Evolutionary conservation across 2,888 invertebrate species (phyloP), one percentile per base, ranked within the genome.

Genomic region (Dorcus hopei): DNA sequence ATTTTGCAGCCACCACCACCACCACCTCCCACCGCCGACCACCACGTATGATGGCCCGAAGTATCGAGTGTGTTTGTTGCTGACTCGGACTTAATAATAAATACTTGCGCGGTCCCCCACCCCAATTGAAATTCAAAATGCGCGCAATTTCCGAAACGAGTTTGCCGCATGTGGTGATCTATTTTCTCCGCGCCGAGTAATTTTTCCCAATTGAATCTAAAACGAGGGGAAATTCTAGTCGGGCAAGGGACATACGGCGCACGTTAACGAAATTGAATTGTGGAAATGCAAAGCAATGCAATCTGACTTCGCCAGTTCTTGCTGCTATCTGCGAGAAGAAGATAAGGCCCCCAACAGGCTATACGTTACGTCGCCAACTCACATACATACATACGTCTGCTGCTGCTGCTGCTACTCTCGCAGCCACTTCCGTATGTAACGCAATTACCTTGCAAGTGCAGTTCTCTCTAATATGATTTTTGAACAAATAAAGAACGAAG

Each of bases 231-330:
- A 45, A 45, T 45, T 45, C 5, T 11, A 45, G 14, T 11, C 45
- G 45, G 45, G 45, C 45, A 2, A 33, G 45, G 49, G 51, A 45
- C 45, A 52, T 51, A 43, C 49, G 49, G 54, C 11, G 38, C 42
- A 41, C 55, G 59, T 59, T 59, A 59, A 42, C 48, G 41, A 65
- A 65, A 65, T 66, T 66, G 62, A 59, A 61, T 57, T 59, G 57
- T 62, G 65, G 63, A 66, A 64, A 64, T 66, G 64, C 62, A 63
- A 56, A 59, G 61, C 58, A 61, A 59, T 63, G 65, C 62, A 63
- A 63, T 65, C 61, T 56, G 61, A 62, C 57, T 57, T 58, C 48
- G 49, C 58, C 51, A 49, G 57, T 62, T 61, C 50, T 52, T 51
- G 61, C 54, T 2, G 54, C 54, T 54, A 56, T 59, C 58, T 57